Evolutionary conservation across 2,113 vertebrate species (phyloP), one percentile per base, ranked within the genome.

Genomic region (Nicator chloris): DNA sequence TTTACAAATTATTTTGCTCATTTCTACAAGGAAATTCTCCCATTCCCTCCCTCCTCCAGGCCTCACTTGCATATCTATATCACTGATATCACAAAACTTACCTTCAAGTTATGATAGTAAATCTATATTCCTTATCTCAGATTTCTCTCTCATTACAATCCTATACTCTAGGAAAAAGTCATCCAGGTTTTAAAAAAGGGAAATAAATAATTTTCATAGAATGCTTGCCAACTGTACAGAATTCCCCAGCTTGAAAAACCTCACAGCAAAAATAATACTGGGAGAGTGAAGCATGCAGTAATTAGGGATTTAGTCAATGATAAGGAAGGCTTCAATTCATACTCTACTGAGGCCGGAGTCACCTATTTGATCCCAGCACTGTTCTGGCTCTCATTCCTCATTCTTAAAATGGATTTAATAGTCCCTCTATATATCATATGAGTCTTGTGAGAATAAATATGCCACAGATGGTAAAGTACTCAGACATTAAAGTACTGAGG

Each of bases 381-480:
- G 51, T 84, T 92, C 88, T 93, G 77, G 53, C 56, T 92, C 56
- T 93, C 37, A 45, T 88, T 94, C 22, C 26, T 91, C 66, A 79
- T 64, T 80, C 44, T 71, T 82, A 87, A 90, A 28, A 92, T 60
- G 73, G 60, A 84, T 86, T 84, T 95, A 93, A 86, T 96, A 79
- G 61, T 82, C 81, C 50, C 40, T 82, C 8, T 86, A 37, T 92
- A 83, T 82, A 86, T 86, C 60, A 92, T 40, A 92, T 63, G 33
- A 7, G 45, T 86, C 84, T 42, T 90, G 20, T 78, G 88, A 95
- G 93, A 92, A 83, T 92, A 93, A 96, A 77, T 91, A 69, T n/a
- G 9, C 85, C 75, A 60, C 93, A 97, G 87, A 96, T 94, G 90
- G 90, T 86, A 60, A 94, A 93, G 76, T 77, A 92, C 42, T 95